Evolutionary conservation across 1,140 invertebrate species (phyloP), one percentile per base, ranked within the genome.

Genomic region (Trachelipus rathkii): DNA sequence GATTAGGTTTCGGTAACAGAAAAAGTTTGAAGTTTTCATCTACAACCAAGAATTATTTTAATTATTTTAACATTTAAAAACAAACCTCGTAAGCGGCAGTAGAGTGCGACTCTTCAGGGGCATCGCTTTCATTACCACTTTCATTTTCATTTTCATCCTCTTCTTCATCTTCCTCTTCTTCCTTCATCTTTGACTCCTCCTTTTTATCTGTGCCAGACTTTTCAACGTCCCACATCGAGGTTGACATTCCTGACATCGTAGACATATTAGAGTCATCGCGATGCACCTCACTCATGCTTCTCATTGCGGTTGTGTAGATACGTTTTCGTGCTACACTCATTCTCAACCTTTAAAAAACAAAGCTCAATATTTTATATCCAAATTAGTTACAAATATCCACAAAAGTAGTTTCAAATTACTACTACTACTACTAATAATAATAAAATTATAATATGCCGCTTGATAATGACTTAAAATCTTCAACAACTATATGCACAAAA

Each of bases 61-160:
- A n/a, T n/a, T n/a, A n/a, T n/a, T n/a, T n/a, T n/a, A n/a, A n/a
- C n/a, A 33, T 33, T 33, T 33, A 33, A 33, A 15, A 19, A 60
- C 8, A 13, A 60, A 60, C 50, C 50, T 60, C 50, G 19, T 60
- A 13, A 19, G 72, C 67, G 72, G 19, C 76, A 15, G 79, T 75
- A 19, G 76, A 74, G 33, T 33, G 33, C 6, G 33, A 33, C 45
- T 81, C 79, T 24, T 82, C 81, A 44, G 82, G 13, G 77, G 81
- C 70, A 75, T 84, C 81, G 46, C 77, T 77, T 44, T 78, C 80
- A 68, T 76, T 78, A 21, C 85, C 82, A 71, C 81, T 82, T 45
- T 83, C 81, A 67, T 82, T 82, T 24, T 82, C 76, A 13, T 82
- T 80, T 4, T 79, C 77, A 33, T 82, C 71, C n/a, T 79, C 81